Evolutionary conservation across 2,797 vertebrate genomes (phyloP), one percentile per base, ranked within the genome.

Genomic region (Forpus xanthops): DNA sequence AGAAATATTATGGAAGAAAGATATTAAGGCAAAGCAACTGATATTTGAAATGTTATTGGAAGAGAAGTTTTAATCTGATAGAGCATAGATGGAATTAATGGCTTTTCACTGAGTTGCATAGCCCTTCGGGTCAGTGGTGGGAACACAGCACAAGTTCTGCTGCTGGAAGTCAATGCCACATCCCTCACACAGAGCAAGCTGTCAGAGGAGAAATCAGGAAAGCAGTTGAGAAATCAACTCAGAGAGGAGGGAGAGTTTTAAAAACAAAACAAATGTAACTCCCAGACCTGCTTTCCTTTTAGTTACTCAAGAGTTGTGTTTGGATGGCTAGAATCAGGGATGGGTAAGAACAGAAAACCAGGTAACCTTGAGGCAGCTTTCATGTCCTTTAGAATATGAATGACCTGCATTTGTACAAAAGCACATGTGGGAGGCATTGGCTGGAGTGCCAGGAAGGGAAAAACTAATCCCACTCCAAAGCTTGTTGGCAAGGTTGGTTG

Each of bases 31-130:
- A 8, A 76, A 93, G 65, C 25, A 37, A 78, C 71, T 92, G 60
- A 66, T 91, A 78, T 87, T 89, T 93, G 77, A 91, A 91, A 83
- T 55, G 50, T 81, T 95, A 61, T 87, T 92, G 90, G 78, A 96
- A 95, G 71, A 88, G 82, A 73, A 70, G 56, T 93, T 97, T 97
- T 90, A 77, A 79, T 92, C 91, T 90, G 92, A 83, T 75, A 91
- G 73, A 39, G 31, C 14, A 3, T 42, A 84, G 91, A 23, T 45
- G 66, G 76, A 39, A 85, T 81, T 93, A 89, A 87, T 92, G 81
- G 85, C 35, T 91, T 94, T 93, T 88, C 92, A 82, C 52, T 65
- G 93, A 91, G 80, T 28, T 85, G 85, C 53, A 35, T 3, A 52
- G 77, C 4, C 5, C 79, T 94, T 33, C 15, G 17, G 81, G 88